Evolutionary conservation across 2,888 invertebrate genomes (phyloP), one percentile per base, ranked within the genome.

Genomic region (Labia minor): DNA sequence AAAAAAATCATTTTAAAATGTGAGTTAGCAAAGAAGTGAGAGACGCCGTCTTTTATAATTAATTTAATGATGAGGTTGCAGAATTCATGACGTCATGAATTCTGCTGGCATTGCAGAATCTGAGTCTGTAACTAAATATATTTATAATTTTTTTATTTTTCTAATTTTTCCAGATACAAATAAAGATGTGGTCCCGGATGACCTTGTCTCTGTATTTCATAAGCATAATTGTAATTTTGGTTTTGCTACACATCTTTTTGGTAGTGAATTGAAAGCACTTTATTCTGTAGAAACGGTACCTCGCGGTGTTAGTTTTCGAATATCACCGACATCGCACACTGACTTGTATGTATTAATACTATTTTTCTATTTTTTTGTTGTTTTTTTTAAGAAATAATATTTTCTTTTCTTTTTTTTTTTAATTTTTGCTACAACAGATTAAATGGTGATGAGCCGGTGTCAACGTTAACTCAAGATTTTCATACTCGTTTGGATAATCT

Each of bases 191-290:
- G 88, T 95, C 64, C 92, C 94, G 1, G 95, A 94, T 76, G 95
- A 95, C 76, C 80, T 95, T 73, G 90, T 96, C 1, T 89, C 91
- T 0, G 92, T 94, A 1, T 96, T 96, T 78, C 91, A 94, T 78
- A 91, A 91, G 74, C 89, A 93, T 74, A 87, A 86, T 67, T 96
- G 95, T 79, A 94, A 92, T 77, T 96, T 96, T 78, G 95, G 95
- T n/a, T 96, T 96, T 78, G 95, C 93, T 0, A 93, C 94, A 18
- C 95, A 96, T 77, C 81, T 96, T n/a, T 96, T 96, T 77, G 92
- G 94, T 0, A 88, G 90, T 66, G 96, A 96, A 77, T 80, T 96
- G 69, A 94, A 94, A 80, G 87, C 89, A 1, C 78, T 91, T 14
- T 89, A 87, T 73, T 85, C 87, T 1, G 81, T 86, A 71, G 88